These are phyloP conservation scores for Mastacembelus armatus DNA, from an alignment of 2,797 vertebrate genomes.

Conservation along the genomic window DNA sequence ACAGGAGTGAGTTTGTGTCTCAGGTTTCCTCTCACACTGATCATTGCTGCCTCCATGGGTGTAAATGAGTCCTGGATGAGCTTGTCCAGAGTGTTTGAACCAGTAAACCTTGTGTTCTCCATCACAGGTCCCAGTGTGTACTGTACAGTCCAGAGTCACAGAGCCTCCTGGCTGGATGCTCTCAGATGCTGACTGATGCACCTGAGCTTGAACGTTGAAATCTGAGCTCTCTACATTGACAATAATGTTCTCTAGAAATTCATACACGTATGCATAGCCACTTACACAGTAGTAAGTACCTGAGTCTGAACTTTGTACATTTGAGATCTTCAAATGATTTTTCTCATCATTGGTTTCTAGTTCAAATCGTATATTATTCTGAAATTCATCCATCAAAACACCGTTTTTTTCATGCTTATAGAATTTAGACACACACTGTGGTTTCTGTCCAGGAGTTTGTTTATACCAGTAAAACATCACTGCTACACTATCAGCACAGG, in stretches of 20 bases:
- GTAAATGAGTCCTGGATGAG: too few species aligned
- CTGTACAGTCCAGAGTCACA: too few species aligned
- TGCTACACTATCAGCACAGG: rapidly evolving
- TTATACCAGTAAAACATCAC: constrained; percentile 46
- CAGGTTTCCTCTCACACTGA: too few species aligned
- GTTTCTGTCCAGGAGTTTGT: constrained; percentile 21
- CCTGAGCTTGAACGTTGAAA: background rate
- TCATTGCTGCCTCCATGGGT: too few species aligned
- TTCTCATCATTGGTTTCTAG: background rate
- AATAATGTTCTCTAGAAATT: background rate
- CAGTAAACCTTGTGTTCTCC: too few species aligned
- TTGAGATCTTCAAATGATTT: constrained; percentile 28
- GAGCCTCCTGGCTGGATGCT: too few species aligned
- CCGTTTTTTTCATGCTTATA: constrained; percentile 2
- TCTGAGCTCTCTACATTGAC: constrained; percentile 12
- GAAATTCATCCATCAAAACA: constrained; percentile 16
- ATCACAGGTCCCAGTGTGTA: too few species aligned
- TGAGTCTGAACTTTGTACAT: constrained; percentile 26
- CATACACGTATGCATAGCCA: background rate
- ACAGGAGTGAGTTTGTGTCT: too few species aligned
- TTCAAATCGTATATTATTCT: background rate
- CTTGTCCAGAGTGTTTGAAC: too few species aligned
- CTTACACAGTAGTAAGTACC: constrained; percentile 37
- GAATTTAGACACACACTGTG: constrained; percentile 6
- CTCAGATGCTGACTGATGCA: constrained; percentile 37